Base-by-base conservation (phyloP, 2,113 vertebrate genomes). In the Lathamus discolor region DNA sequence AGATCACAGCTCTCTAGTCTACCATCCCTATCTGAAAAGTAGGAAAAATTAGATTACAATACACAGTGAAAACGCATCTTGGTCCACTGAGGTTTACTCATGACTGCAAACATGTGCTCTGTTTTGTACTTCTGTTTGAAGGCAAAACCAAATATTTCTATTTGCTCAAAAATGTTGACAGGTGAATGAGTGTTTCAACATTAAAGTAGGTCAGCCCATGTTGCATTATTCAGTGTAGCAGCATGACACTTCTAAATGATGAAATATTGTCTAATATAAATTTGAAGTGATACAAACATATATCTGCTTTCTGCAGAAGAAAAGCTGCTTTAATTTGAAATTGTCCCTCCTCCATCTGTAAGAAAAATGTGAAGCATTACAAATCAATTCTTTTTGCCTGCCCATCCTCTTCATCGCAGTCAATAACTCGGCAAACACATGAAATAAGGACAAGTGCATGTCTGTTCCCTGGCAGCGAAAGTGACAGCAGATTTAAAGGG, bases 161-260 rank as follows among this genome's bases (percentile, higher is more conserved):
- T 93, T 96, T 92, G 55, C 55, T 93, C 67, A 75, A 37, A 91
- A 76, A 54, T 22, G 27, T 44, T 92, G 77, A 85, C 92, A 90
- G 88, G 92, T 91, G 74, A 96, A 80, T 93, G 78, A 85, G 52
- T 41, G 66, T 76, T 82, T 78, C 78, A 63, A n/a, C 35, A 62
- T 41, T 64, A n/a, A 91, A 87, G 78, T 49, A 77, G 81, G 92
- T 86, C 83, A 96, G 74, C 67, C 76, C 43, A n/a, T 1, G 22
- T 29, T 94, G 51, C 86, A 89, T 89, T 89, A 94, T 93, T 97
- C 90, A 91, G 88, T 22, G 74, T 17, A 96, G 23, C 67, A 94
- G 62, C 62, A 77, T 17, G 80, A 87, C 89, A 80, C 59, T 68
- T 86, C 31, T 70, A 85, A 93, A 91, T 43, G 57, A 94, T 61